phyloP scores from a whole-genome alignment of 2,113 vertebrate genomes.

The Ctenodactylus gundi region DNA sequence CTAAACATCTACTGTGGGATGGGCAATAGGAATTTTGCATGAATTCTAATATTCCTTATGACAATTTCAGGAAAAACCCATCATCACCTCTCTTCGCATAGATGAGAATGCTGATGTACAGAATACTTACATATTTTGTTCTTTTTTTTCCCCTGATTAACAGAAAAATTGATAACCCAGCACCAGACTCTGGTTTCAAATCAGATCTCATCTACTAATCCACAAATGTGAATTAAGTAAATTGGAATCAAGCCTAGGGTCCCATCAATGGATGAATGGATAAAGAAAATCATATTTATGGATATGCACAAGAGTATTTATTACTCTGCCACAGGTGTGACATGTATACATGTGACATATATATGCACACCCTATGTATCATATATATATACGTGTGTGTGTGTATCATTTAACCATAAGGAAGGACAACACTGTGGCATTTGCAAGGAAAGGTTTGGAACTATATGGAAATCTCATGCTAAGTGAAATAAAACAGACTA shows the following conservation, averaged over 20 bases:
- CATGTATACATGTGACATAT: too few species aligned
- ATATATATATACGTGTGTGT: too few species aligned
- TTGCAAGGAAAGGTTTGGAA: not conserved
- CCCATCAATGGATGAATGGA: not conserved
- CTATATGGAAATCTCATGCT: not conserved
- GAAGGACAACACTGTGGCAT: not conserved
- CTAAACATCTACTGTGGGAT: not conserved
- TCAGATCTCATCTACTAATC: not conserved
- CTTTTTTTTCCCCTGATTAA: not conserved
- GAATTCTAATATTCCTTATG: not conserved
- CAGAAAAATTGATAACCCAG: not conserved
- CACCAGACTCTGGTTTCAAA: not conserved
- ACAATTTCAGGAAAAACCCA: not conserved
- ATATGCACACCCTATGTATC: too few species aligned
- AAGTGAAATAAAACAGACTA: not conserved
- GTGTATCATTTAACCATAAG: not conserved
- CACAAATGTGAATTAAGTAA: not conserved
- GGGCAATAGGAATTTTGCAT: not conserved
- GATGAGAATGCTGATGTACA: not conserved
- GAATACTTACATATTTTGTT: not conserved
- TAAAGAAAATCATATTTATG: too few species aligned
- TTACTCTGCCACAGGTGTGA: too few species aligned
- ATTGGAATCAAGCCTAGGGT: not conserved
- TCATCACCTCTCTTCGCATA: not conserved
- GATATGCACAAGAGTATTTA: too few species aligned